phyloP scores from a whole-genome alignment of 2,888 invertebrate species.

The Gasteruption jaculator region DNA sequence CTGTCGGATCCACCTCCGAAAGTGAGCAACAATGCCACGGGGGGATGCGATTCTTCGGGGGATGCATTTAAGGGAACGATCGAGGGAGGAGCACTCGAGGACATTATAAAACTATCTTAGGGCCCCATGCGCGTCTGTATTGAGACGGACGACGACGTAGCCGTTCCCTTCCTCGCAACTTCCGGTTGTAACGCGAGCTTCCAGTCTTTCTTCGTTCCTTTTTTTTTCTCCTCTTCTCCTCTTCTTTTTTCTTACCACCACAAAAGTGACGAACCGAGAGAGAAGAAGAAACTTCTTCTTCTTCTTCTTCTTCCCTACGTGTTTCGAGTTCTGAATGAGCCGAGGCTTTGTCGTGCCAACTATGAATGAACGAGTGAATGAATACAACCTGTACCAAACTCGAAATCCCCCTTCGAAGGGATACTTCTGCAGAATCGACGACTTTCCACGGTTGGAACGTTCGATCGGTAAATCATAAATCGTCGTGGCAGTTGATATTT shows the following conservation, averaged over 20 bases:
- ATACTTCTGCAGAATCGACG: no score
- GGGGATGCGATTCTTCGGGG: constrained; percentile 28
- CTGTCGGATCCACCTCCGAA: constrained; percentile 29
- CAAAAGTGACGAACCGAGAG: background rate
- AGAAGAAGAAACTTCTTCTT: constrained; percentile 3
- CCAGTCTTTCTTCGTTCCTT: constrained; percentile 8
- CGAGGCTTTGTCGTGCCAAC: no score
- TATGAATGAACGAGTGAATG: constrained; percentile 44
- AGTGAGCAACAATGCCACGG: constrained; percentile 44
- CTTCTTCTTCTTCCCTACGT: background rate
- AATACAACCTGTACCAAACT: constrained; percentile 47
- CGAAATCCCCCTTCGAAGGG: no score
- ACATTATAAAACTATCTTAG: constrained; percentile 43
- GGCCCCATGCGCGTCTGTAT: no score
- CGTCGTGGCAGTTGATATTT: no score
- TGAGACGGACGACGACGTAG: constrained; percentile 7
- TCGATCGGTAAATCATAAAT: no score
- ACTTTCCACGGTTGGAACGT: no score
- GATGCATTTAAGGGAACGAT: constrained; percentile 41
- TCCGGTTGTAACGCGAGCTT: constrained; percentile 50
- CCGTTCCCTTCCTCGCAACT: constrained; percentile 36
- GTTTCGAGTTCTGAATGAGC: constrained; percentile 4
- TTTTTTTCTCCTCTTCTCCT: constrained; percentile 10
- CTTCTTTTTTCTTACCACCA: no score
- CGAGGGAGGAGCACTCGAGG: constrained; percentile 45